These are phyloP conservation scores for Lonchura striata DNA, from an alignment of 2,113 vertebrate species.

Conservation along the genomic window DNA sequence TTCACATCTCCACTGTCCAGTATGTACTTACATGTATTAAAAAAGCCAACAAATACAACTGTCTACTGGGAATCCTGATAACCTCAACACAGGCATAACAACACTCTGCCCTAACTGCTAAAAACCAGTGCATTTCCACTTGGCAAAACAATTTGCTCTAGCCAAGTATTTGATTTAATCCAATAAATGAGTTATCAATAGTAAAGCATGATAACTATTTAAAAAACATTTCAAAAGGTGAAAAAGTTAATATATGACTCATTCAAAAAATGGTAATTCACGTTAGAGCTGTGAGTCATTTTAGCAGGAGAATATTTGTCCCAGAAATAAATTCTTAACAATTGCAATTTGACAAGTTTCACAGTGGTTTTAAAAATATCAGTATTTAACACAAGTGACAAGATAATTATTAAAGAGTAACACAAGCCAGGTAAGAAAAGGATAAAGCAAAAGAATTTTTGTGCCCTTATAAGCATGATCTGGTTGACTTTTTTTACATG, in stretches of 20 bases:
- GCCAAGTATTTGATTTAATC: background rate
- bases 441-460: background rate
- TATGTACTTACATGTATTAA: background rate
- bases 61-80: background rate
- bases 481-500: background rate
- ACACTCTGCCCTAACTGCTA: background rate
- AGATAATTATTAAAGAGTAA: constrained; percentile 19
- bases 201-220: background rate
- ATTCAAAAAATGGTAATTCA: constrained; percentile 2
- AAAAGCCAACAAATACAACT: background rate
- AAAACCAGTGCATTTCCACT: background rate
- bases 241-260: constrained; percentile 26
- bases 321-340: constrained; percentile 34
- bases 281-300: constrained; percentile 29
- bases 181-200: background rate
- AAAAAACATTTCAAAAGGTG: background rate
- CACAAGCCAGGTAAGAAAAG: background rate
- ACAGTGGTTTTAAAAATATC: constrained; percentile 16
- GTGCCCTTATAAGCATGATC: background rate
- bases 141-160: background rate
- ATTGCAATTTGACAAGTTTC: constrained; percentile 33
- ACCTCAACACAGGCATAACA: background rate
- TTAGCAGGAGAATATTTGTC: constrained; percentile 35
- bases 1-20: background rate
- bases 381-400: background rate